Evolutionary conservation across 1,140 invertebrate genomes (phyloP).

Genomic region (Lepidotrigona ventralis): DNA sequence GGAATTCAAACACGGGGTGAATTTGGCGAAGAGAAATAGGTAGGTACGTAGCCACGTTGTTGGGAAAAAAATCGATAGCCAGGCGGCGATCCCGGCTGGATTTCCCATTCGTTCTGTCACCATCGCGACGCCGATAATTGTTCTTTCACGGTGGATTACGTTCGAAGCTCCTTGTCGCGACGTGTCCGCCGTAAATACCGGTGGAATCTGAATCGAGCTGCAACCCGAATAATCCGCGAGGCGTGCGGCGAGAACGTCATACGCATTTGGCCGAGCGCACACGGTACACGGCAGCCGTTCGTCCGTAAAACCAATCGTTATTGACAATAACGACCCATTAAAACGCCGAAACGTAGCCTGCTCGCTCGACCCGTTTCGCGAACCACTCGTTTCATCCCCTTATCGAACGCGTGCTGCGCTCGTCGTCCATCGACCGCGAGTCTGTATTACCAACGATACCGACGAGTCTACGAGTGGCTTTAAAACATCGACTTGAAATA

Average conservation of each 20-base stretch:
- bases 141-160: slow-evolving; percentile 47
- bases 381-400: not conserved
- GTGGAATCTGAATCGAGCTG: slow-evolving; percentile 35
- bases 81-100: not conserved
- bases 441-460: slow-evolving; percentile 32
- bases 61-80: slow-evolving; percentile 40
- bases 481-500: slow-evolving; percentile 35
- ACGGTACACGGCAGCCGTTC: slow-evolving; percentile 31
- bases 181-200: slow-evolving; percentile 42
- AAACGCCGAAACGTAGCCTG: slow-evolving; percentile 54
- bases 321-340: slow-evolving; percentile 67
- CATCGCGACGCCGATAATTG: slow-evolving; percentile 39
- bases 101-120: slow-evolving; percentile 24
- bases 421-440: slow-evolving; percentile 45
- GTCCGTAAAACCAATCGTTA: slow-evolving; percentile 67
- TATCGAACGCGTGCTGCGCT: slow-evolving; percentile 3
- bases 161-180: slow-evolving; percentile 26
- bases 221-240: slow-evolving; percentile 31
- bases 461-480: not conserved
- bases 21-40: not conserved
- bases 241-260: slow-evolving; percentile 43
- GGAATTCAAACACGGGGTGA: not conserved
- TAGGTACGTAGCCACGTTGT: not conserved
- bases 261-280: slow-evolving; percentile 23
- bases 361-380: not conserved